Evolutionary conservation across 2,113 vertebrate genomes (phyloP).

Genomic region (Cavia aperea): DNA sequence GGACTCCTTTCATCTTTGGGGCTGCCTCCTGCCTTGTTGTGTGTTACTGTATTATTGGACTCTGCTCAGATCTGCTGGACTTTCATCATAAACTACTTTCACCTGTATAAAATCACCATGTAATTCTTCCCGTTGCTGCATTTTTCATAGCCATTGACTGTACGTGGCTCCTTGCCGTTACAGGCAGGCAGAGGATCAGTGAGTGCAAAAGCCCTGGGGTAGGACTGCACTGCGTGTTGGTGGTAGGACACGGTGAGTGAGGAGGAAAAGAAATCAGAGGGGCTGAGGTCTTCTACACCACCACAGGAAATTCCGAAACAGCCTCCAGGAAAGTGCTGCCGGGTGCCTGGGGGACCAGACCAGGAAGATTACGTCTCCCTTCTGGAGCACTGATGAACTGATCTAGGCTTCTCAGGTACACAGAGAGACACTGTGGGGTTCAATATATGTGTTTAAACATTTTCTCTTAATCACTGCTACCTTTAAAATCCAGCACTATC

Average conservation of each 20-base stretch:
- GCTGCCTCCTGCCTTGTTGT: background rate
- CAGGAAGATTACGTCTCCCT: background rate
- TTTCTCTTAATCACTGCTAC: background rate
- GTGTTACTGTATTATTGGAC: background rate
- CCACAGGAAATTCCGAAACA: background rate
- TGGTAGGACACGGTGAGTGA: background rate
- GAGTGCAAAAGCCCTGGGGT: background rate
- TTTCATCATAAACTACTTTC: background rate
- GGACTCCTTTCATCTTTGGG: background rate
- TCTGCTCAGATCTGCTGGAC: background rate
- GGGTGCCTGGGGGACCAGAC: background rate
- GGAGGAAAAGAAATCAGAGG: background rate
- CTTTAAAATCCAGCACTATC: background rate
- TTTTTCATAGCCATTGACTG: background rate
- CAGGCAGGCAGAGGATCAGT: background rate
- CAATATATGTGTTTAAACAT: background rate
- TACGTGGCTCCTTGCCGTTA: background rate
- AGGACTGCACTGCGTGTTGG: background rate
- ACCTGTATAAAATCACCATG: background rate
- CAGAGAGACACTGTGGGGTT: background rate
- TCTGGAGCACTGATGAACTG: background rate
- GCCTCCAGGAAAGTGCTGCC: background rate
- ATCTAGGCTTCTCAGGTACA: background rate
- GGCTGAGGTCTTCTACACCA: background rate
- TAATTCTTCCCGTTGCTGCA: background rate